A percentile compares a stretch with the other conserved stretches of the same genome.
phyloP scores from a whole-genome alignment of 2,888 invertebrate genomes.

The Drosophila falleni region DNA sequence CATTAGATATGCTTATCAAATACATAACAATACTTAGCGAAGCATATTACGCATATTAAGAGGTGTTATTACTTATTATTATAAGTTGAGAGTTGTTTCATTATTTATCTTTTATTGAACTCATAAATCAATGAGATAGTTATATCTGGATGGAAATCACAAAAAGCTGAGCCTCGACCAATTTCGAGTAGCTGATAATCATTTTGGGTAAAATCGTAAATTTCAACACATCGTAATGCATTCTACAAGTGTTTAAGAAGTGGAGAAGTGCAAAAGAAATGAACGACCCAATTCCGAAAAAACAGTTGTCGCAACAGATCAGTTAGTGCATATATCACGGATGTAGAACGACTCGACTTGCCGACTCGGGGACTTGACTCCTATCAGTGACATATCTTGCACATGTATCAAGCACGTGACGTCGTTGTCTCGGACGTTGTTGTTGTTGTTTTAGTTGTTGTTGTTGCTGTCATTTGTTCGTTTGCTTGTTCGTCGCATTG shows the following conservation, averaged over 20 bases:
- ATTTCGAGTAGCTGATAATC: slow-evolving; percentile 13
- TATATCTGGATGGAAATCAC: background rate
- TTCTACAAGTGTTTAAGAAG: slow-evolving; percentile 8
- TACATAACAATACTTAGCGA: background rate
- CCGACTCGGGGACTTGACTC: slow-evolving; percentile 13
- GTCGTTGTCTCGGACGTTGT: slow-evolving; percentile 7
- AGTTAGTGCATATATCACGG: slow-evolving; percentile 20
- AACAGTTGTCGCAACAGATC: slow-evolving; percentile 18
- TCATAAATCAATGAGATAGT: slow-evolving; percentile 7
- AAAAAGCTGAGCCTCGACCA: background rate
- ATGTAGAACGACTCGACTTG: slow-evolving; percentile 16
- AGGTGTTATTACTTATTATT: background rate
- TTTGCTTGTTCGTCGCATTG: slow-evolving; percentile 17
- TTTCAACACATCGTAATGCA: slow-evolving; percentile 12
- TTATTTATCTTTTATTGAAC: background rate
- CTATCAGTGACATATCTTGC: slow-evolving; percentile 56
- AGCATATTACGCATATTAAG: background rate
- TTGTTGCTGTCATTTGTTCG: background rate
- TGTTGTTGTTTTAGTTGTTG: background rate
- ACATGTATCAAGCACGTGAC: slow-evolving; percentile 70
- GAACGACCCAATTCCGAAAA: slow-evolving; percentile 17
- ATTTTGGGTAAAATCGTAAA: slow-evolving; percentile 6
- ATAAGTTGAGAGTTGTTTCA: background rate
- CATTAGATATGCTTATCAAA: background rate
- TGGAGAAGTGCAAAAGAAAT: background rate